Base-by-base conservation (phyloP, 2,113 vertebrate species). In the Camelus bactrianus region DNA sequence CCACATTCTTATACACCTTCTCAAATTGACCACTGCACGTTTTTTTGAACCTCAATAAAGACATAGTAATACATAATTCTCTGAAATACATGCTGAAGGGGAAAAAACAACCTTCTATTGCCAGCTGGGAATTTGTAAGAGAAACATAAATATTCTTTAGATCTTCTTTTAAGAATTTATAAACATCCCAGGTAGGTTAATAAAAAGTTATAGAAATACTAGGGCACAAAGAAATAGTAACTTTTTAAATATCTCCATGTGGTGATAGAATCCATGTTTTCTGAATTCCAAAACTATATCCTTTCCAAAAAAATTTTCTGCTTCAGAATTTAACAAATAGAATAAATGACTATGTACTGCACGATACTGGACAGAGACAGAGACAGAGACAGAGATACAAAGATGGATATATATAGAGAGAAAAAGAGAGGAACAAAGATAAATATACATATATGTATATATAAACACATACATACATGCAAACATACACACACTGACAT, bases 81-180 rank as follows among this genome's bases (percentile, higher is more conserved):
- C 38, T 94, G 46, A 93, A 85, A 56, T 87, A 89, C 6, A 94
- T 3, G 70, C 2, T 88, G n/a, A 94, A 77, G 8, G 52, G 54
- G 73, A 54, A 20, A 16, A 65, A 80, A 87, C 75, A 4, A 13
- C 24, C 16, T 77, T 94, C 24, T 72, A 64, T 35, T 67, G 19
- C 42, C 46, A 77, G 4, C 24, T 80, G 28, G 12, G 73, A 94
- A 94, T 95, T 93, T 79, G 24, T 64, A 92, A 70, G 76, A 46
- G n/a, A 95, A 76, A 75, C 35, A 75, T 77, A 93, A 82, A 90
- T 69, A 89, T 76, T 69, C 1, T 30, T 60, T 48, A 69, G 15
- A 81, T 67, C 17, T 72, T 84, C 70, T 93, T 50, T 83, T 89
- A 95, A 96, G 69, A 65, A 85, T 94, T 62, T 89, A 77, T 89